Percentiles rank a stretch among this genome's conserved stretches.
These are phyloP conservation scores for Spongilla lacustris DNA, from an alignment of 37 sponge, comb jelly and placozoan species.

Conservation along the genomic window DNA sequence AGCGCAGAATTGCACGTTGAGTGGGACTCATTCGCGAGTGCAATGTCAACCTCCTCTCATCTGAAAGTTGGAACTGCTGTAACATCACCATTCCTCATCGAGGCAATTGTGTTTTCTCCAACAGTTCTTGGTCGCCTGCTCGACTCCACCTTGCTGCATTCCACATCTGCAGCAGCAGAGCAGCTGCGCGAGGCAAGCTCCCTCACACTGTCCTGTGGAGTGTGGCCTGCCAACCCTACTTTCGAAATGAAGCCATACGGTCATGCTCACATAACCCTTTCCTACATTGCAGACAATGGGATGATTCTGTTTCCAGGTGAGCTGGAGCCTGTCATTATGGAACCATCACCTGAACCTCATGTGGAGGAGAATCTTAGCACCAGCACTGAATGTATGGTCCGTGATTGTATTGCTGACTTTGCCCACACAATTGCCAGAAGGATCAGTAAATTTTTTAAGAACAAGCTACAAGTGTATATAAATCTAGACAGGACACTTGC, in stretches of 20 bases:
- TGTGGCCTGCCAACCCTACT: conserved; percentile 34
- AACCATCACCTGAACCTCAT: background rate
- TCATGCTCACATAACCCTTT: conserved; percentile 25
- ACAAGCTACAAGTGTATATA: background rate
- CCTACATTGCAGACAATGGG: conserved; percentile 13
- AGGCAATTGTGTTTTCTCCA: conserved; percentile 38
- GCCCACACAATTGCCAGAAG: background rate
- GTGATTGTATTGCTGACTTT: conserved; percentile 14
- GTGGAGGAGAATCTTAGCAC: background rate
- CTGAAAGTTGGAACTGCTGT: background rate
- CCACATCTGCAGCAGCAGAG: background rate
- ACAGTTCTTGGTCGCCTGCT: conserved; percentile 30
- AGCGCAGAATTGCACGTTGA: conserved; percentile 16
- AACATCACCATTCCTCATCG: conserved; percentile 31
- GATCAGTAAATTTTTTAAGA: background rate
- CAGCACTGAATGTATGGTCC: background rate
- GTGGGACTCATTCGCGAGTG: conserved; percentile 54
- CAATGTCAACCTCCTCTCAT: conserved; percentile 14
- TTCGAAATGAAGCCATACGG: background rate
- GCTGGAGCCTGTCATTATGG: background rate
- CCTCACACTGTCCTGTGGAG: conserved; percentile 15
- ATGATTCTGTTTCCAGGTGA: conserved; percentile 27
- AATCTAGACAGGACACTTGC: background rate
- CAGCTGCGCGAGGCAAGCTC: background rate
- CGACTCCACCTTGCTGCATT: background rate